These are phyloP conservation scores for Tridacna crocea DNA, from an alignment of 2,888 invertebrate species.

Conservation along the genomic window DNA sequence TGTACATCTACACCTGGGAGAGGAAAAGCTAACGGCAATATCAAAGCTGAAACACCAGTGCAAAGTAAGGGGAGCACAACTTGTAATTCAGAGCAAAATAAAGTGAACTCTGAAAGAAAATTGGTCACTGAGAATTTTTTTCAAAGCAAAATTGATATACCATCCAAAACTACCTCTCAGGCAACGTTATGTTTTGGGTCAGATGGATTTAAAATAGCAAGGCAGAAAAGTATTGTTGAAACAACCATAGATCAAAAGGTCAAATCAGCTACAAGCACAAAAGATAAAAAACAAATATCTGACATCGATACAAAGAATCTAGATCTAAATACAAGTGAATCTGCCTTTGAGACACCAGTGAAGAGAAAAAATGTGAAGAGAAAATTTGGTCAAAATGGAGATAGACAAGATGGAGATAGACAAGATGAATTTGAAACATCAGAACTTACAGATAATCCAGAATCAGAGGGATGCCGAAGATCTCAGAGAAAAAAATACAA, in stretches of 20 bases:
- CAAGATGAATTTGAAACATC: slow-evolving; percentile 5
- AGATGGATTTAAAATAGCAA: slow-evolving; percentile 56
- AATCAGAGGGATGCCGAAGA: slow-evolving; percentile 35
- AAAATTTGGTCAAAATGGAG: slow-evolving; percentile 26
- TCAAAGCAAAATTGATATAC: slow-evolving; percentile 21
- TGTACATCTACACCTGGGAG: slow-evolving; percentile 60
- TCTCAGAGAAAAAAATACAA: slow-evolving; percentile 66
- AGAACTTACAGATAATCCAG: slow-evolving; percentile 29
- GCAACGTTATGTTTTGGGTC: slow-evolving; percentile 66
- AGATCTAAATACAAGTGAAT: slow-evolving; percentile 35
- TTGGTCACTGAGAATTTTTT: slow-evolving; percentile 11
- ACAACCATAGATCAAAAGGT: slow-evolving; percentile 5
- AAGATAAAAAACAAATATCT: neutral
- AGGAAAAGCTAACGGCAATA: slow-evolving; percentile 15
- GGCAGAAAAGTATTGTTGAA: slow-evolving; percentile 18
- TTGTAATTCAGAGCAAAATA: slow-evolving; percentile 6
- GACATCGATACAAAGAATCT: neutral
- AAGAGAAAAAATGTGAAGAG: slow-evolving; percentile 27
- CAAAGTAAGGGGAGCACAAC: neutral
- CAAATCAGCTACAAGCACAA: neutral
- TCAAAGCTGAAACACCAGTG: neutral
- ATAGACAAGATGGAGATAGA: slow-evolving; percentile 19
- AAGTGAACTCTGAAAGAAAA: slow-evolving; percentile 26
- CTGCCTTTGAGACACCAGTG: slow-evolving; percentile 44
- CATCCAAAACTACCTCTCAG: slow-evolving; percentile 55